Evolutionary conservation across 2,797 vertebrate species (phyloP).

Genomic region (Potorous gilbertii): DNA sequence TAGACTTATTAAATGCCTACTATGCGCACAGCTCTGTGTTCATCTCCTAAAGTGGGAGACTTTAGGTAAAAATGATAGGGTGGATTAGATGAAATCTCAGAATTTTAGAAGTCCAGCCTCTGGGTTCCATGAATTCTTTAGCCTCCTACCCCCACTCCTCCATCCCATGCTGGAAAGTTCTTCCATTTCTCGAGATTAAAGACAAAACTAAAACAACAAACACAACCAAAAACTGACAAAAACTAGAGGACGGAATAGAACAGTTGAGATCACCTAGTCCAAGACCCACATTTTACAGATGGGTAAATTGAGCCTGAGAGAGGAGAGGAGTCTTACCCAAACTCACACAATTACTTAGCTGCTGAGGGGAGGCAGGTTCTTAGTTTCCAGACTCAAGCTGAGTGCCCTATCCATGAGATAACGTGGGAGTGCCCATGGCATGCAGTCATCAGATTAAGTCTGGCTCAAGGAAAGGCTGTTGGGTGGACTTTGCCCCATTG

Average conservation of each 20-base stretch:
- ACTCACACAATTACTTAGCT: not conserved
- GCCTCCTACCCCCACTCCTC: not conserved
- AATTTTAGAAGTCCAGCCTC: not conserved
- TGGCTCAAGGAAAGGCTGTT: not conserved
- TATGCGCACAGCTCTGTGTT: not conserved
- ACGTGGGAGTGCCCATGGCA: not conserved
- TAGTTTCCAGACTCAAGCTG: rapidly evolving
- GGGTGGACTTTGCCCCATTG: not conserved
- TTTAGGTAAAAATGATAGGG: not conserved
- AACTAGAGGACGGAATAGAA: not conserved
- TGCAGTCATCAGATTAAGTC: not conserved
- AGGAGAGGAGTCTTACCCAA: not conserved
- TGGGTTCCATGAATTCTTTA: not conserved
- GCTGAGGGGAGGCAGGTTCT: rapidly evolving
- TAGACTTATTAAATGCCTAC: not conserved
- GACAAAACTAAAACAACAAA: not conserved
- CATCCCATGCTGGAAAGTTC: not conserved
- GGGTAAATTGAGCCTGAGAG: not conserved
- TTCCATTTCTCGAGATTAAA: not conserved
- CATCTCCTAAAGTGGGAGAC: not conserved
- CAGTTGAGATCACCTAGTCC: not conserved
- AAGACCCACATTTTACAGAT: not conserved
- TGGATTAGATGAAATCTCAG: not conserved
- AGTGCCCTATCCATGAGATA: not conserved
- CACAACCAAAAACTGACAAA: not conserved